Evolutionary conservation across 2,888 invertebrate genomes (phyloP).

Genomic region (Clunio marinus): DNA sequence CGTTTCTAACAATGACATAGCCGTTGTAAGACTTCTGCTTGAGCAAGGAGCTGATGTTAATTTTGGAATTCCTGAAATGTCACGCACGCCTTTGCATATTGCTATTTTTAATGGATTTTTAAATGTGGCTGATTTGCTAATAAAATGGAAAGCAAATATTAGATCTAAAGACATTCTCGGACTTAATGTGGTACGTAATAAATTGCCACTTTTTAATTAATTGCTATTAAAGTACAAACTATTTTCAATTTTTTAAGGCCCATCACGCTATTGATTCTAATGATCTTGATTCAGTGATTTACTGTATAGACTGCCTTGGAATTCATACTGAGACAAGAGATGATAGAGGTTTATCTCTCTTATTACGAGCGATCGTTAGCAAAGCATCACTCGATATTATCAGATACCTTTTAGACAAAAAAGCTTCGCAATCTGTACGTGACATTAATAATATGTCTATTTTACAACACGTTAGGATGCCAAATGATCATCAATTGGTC

Average conservation of each 20-base stretch:
- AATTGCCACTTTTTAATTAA: no score
- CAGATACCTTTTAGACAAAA: neutral
- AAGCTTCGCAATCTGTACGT: conserved; percentile 18
- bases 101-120: conserved; percentile 26
- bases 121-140: conserved; percentile 17
- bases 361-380: conserved; percentile 4
- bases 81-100: conserved; percentile 3
- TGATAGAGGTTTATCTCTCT: neutral
- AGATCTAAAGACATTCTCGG: neutral
- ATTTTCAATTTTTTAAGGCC: no score
- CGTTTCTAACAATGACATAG: conserved; percentile 16
- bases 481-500: neutral
- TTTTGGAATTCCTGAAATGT: conserved; percentile 21
- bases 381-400: conserved; percentile 9
- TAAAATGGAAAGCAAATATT: neutral
- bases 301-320: conserved; percentile 8
- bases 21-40: conserved; percentile 15
- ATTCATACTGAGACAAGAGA: conserved; percentile 24
- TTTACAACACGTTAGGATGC: conserved; percentile 21
- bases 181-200: neutral
- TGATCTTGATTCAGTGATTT: conserved; percentile 6
- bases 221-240: no score
- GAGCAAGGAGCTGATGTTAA: conserved; percentile 24
- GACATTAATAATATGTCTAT: conserved; percentile 19
- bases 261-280: conserved; percentile 27